Base-by-base conservation (phyloP, 2,888 invertebrate species). In the Sphaeridia pumilis region DNA sequence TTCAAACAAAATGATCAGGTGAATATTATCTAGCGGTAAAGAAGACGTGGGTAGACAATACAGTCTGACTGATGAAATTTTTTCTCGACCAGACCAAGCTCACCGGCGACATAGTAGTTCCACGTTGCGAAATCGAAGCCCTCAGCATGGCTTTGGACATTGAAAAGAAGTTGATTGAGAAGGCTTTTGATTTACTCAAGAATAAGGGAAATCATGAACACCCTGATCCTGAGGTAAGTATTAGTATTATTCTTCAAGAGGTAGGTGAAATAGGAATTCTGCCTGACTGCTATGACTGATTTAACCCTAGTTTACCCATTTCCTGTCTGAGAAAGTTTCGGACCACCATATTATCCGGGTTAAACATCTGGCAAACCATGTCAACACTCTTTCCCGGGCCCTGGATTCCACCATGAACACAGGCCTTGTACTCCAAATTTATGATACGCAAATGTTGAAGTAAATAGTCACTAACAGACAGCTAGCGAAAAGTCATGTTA, bases 221-320 rank as follows among this genome's bases (percentile, higher is more conserved):
- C 51, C 48, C 43, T 34, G 60, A 58, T 48, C 49, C 53, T 10
- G 58, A 58, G 58, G 60, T 60, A 46, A 2, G n/a, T n/a, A n/a
- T n/a, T n/a, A n/a, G n/a, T n/a, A n/a, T n/a, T n/a, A n/a, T n/a
- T n/a, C n/a, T n/a, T n/a, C n/a, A n/a, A n/a, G n/a, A n/a, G n/a
- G n/a, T n/a, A n/a, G n/a, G n/a, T n/a, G n/a, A n/a, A n/a, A n/a
- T n/a, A n/a, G n/a, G n/a, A n/a, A n/a, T n/a, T n/a, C n/a, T n/a
- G n/a, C n/a, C n/a, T n/a, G n/a, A n/a, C n/a, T n/a, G n/a, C n/a
- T n/a, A n/a, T n/a, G n/a, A n/a, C n/a, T n/a, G n/a, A n/a, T n/a
- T n/a, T n/a, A n/a, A n/a, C n/a, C 52, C 12, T 31, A 64, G 64
- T 62, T 64, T 55, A 54, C 59, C 7, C 56, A 61, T 21, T 64